Percentiles rank a stretch among this genome's conserved stretches.
Evolutionary conservation across 92 coral and sea anemone species (phyloP).

Genomic region (Porites lobata): DNA sequence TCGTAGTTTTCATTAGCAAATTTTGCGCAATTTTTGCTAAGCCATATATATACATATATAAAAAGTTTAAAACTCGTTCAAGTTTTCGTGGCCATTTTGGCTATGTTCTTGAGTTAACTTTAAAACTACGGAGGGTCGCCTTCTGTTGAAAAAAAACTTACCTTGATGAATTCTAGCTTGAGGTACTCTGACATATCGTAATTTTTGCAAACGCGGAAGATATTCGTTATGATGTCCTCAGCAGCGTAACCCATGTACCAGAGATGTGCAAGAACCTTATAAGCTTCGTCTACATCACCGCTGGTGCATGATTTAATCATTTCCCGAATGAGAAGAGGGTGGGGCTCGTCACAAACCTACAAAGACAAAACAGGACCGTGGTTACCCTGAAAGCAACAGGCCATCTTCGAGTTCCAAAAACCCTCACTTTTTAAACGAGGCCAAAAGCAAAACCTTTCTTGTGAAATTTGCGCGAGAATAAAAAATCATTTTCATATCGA

Average conservation of each 20-base stretch:
- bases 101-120: too few species aligned
- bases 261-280: constrained; percentile 89
- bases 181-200: constrained; percentile 91
- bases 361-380: not conserved
- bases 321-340: constrained; percentile 92
- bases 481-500: too few species aligned
- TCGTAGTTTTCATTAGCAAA: too few species aligned
- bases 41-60: too few species aligned
- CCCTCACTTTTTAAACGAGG: not conserved
- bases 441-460: not conserved
- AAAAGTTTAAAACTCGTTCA: too few species aligned
- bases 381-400: too few species aligned
- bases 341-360: constrained; percentile 99
- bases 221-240: constrained; percentile 92
- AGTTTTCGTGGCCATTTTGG: too few species aligned
- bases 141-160: constrained; percentile 4
- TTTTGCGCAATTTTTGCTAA: too few species aligned
- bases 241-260: constrained; percentile 99
- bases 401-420: too few species aligned
- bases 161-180: constrained; percentile 97
- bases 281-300: constrained; percentile 94
- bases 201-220: constrained; percentile 96
- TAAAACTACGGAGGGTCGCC: too few species aligned
- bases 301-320: constrained; percentile 89
- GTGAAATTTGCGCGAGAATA: too few species aligned